phyloP scores from a whole-genome alignment of 1,140 invertebrate genomes.

The Calycopis cecrops region DNA sequence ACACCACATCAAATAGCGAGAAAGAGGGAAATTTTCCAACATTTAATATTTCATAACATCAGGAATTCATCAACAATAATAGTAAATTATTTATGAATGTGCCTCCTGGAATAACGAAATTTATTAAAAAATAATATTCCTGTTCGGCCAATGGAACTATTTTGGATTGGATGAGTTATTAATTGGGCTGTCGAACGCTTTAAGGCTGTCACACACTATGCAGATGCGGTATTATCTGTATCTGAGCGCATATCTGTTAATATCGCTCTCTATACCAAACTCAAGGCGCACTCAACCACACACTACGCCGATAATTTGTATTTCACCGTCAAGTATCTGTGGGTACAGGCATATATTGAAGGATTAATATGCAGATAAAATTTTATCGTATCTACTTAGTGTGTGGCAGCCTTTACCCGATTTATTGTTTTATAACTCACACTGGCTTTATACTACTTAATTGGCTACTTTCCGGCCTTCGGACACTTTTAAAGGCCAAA shows the following conservation, averaged over 20 bases:
- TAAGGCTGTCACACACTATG: too few species aligned
- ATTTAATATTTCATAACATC: constrained; percentile 1
- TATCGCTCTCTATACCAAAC: too few species aligned
- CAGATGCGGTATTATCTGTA: too few species aligned
- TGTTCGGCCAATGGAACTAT: constrained; percentile 14
- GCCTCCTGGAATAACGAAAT: not conserved
- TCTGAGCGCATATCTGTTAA: too few species aligned
- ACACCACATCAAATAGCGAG: too few species aligned
- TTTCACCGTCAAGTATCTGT: too few species aligned
- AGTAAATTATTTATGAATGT: constrained; percentile 3
- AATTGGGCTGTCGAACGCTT: constrained; percentile 52
- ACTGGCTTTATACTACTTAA: constrained; percentile 66
- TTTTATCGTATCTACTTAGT: too few species aligned
- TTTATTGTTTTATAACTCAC: constrained; percentile 70
- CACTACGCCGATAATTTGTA: too few species aligned
- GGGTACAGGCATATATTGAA: too few species aligned
- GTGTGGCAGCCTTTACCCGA: too few species aligned
- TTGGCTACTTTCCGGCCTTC: constrained; percentile 60
- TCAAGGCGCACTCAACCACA: too few species aligned
- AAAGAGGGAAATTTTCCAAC: not conserved
- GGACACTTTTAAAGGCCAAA: constrained; percentile 54
- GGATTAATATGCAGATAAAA: too few species aligned
- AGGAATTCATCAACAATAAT: constrained; percentile 5
- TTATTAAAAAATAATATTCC: constrained; percentile 8
- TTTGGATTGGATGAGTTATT: constrained; percentile 45